Evolutionary conservation across 1,140 invertebrate species (phyloP).

Genomic region (Zeugodacus cucurbitae): DNA sequence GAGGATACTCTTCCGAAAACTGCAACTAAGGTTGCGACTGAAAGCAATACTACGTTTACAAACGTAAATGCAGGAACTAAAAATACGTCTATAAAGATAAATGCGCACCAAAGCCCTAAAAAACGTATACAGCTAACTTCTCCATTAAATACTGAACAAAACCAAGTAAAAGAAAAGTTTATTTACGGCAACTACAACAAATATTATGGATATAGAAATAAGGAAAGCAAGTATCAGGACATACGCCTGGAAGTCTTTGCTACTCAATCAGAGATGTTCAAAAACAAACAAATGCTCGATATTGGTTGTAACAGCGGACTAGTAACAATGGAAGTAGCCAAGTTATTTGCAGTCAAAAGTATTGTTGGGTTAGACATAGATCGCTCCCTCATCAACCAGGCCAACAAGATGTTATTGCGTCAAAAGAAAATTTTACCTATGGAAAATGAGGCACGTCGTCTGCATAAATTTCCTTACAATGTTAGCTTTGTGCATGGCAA

Average conservation of each 20-base stretch:
- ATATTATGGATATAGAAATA: conserved; percentile 96
- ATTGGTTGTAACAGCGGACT: conserved; percentile 98
- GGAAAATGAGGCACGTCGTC: not conserved
- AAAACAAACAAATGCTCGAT: conserved; percentile 90
- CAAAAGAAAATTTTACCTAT: conserved; percentile 47
- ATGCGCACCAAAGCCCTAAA: conserved; percentile 44
- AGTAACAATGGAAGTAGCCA: conserved; percentile 86
- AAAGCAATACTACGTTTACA: not conserved
- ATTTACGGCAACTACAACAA: conserved; percentile 62
- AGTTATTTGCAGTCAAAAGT: conserved; percentile 82
- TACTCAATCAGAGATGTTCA: conserved; percentile 83
- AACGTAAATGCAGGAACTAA: not conserved
- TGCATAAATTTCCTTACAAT: conserved; percentile 54
- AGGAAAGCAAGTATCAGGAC: conserved; percentile 79
- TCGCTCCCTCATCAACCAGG: conserved; percentile 78
- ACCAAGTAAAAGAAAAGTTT: conserved; percentile 49
- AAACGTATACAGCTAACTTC: conserved; percentile 42
- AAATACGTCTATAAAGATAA: not conserved
- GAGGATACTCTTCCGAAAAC: not conserved
- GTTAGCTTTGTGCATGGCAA: conserved; percentile 76
- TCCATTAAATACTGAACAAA: not conserved
- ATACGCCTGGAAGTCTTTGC: conserved; percentile 82
- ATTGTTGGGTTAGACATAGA: conserved; percentile 97
- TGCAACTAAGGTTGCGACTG: not conserved
- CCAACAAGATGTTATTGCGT: conserved; percentile 46